phyloP scores from a whole-genome alignment of 2,888 invertebrate species.

The Sacculina carcini region DNA sequence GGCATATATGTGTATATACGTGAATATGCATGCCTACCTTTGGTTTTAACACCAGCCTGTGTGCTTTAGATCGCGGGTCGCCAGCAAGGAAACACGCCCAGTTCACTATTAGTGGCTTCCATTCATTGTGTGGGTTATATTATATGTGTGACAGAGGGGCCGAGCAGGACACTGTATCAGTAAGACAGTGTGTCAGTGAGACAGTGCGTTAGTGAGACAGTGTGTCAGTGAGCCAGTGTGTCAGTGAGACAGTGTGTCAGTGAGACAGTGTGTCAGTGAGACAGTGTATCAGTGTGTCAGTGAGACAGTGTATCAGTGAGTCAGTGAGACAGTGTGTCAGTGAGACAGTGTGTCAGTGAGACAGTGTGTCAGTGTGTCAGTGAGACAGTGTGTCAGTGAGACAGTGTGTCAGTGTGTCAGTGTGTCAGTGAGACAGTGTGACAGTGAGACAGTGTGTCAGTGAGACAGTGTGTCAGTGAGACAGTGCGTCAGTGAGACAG shows the following conservation, averaged over 20 bases:
- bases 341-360: not conserved
- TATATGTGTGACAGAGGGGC: too few relatives aligned
- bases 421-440: slow-evolving; percentile 4
- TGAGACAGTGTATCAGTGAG: too few relatives aligned
- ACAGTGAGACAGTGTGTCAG: slow-evolving; percentile 4
- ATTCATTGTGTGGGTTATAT: too few relatives aligned
- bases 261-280: too few relatives aligned
- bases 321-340: not conserved
- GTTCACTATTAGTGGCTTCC: not conserved
- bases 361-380: not conserved
- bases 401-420: slow-evolving; percentile 3
- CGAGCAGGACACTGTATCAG: not conserved
- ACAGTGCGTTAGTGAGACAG: too few relatives aligned
- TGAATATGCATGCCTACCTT: not conserved
- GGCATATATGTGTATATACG: slow-evolving; percentile 7
- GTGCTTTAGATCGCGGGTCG: not conserved
- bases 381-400: not conserved
- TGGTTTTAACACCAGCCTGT: not conserved
- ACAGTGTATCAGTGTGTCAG: too few relatives aligned
- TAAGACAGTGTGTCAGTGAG: not conserved
- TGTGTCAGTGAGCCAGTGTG: too few relatives aligned
- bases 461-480: not conserved
- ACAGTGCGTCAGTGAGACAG: too few relatives aligned
- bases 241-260: not conserved
- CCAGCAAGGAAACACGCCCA: not conserved